Evolutionary conservation across 2,113 vertebrate genomes (phyloP), one percentile per base, ranked within the genome.

Genomic region (Microtus montanus): DNA sequence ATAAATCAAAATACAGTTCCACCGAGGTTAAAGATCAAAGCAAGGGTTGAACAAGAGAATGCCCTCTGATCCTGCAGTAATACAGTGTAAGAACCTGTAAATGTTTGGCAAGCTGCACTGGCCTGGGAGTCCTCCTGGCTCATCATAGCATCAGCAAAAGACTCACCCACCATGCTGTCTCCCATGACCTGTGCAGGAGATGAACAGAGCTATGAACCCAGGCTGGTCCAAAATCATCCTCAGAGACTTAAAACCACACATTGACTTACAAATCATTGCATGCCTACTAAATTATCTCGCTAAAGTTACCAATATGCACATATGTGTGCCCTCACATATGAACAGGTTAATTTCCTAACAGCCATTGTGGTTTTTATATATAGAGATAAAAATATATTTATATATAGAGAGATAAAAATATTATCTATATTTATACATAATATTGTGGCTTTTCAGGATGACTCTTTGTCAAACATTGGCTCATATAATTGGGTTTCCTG

Each of bases 181-280:
- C 11, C 19, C 54, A 44, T 33, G 66, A 49, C 35, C 61, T 22
- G 68, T 24, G 17, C 71, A 75, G 71, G 28, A 58, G 71, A 61
- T 4, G 17, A 61, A 58, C 54, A 74, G 74, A 74, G 26, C n/a
- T 11, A 19, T 66, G 44, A 75, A 64, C 47, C n/a, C 52, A 38
- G 54, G 22, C 66, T 22, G 35, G 49, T 1, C 15, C 41, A 20
- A 73, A n/a, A 22, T 49, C 64, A 5, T 74, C 30, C 86, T 93
- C 61, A 19, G 41, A 86, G 73, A 82, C 61, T 88, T 73, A 68
- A 68, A 93, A 80, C n/a, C 12, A 3, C 63, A 93, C 85, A 93
- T 93, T 70, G 89, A 93, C 17, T 66, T 93, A 64, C 83, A 80
- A 83, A 63, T 78, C 52, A 52, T 22, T n/a, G 30, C 54, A 35